Percentiles rank a stretch among this genome's conserved stretches.
These are phyloP conservation scores for Carapus acus DNA, from an alignment of 2,797 vertebrate genomes.

Conservation along the genomic window DNA sequence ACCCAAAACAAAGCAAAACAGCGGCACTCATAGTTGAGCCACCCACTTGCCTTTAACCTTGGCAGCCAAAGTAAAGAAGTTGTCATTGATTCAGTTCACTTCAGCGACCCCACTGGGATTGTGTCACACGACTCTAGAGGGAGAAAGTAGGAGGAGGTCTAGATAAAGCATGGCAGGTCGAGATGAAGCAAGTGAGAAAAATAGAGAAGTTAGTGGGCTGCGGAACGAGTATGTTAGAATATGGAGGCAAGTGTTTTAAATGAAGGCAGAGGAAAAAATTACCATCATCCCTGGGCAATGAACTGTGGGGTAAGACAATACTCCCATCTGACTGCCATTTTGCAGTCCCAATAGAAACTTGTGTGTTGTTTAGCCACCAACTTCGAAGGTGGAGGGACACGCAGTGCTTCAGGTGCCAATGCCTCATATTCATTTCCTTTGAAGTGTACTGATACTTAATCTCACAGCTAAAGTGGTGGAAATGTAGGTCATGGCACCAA, in stretches of 20 bases:
- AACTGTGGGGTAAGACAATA: neutral
- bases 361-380: constrained; percentile 26
- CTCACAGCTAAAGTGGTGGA: constrained; percentile 64
- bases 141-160: neutral
- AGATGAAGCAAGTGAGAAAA: neutral
- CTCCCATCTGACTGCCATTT: constrained; percentile 27
- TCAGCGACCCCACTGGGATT: constrained; percentile 16
- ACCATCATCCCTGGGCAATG: constrained; percentile 23
- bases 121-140: constrained; percentile 7
- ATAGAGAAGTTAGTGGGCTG: constrained; percentile 13
- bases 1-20: neutral
- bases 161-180: too few species aligned
- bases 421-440: constrained; percentile 51
- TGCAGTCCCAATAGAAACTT: constrained; percentile 39
- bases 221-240: constrained; percentile 18
- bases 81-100: constrained; percentile 24
- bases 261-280: constrained; percentile 21
- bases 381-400: constrained; percentile 30
- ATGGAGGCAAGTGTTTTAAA: constrained; percentile 4
- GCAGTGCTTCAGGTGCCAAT: constrained; percentile 35
- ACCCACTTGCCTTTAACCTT: constrained; percentile 25
- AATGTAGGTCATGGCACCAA: constrained; percentile 59
- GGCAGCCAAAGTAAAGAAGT: constrained; percentile 7
- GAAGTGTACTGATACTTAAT: constrained; percentile 60
- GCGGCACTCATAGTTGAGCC: constrained; percentile 19